A percentile compares a stretch with the other conserved stretches of the same genome.
These are phyloP conservation scores for Rousettus madagascariensis DNA, from an alignment of 2,797 vertebrate species.

Conservation along the genomic window DNA sequence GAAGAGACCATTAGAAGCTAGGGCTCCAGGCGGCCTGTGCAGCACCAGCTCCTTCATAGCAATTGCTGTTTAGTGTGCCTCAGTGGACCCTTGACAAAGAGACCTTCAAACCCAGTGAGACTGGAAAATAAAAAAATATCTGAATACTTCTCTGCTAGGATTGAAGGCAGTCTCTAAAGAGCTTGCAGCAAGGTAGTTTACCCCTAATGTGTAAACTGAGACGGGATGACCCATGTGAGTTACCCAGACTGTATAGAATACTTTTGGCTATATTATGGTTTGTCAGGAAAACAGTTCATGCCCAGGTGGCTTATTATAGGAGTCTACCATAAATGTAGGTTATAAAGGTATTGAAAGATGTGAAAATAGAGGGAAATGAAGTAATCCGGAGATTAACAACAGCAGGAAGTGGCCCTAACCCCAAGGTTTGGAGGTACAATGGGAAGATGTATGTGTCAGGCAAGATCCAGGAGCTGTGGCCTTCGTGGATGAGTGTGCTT, in stretches of 20 bases:
- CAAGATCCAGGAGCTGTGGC: background rate
- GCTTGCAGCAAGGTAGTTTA: background rate
- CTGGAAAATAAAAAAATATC: background rate
- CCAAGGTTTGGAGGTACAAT: background rate
- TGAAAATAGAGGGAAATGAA: background rate
- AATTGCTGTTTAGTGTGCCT: background rate
- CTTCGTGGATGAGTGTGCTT: background rate
- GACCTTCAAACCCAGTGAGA: background rate
- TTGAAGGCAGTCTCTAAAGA: background rate
- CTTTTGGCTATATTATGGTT: background rate
- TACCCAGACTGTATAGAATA: too few species aligned
- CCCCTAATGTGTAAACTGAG: background rate
- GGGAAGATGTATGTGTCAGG: rapidly evolving
- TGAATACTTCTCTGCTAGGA: background rate
- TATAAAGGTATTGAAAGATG: background rate
- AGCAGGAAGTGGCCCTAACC: too few species aligned
- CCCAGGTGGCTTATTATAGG: background rate
- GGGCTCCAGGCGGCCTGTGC: background rate
- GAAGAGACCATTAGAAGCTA: background rate
- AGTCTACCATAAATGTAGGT: background rate
- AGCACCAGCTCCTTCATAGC: background rate
- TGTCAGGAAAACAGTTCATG: background rate
- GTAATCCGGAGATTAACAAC: background rate
- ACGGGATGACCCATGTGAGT: background rate
- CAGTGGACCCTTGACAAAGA: background rate